A percentile compares a stretch with the other conserved stretches of the same genome.
Evolutionary conservation across 2,888 invertebrate species (phyloP).

Genomic region (Tetragonula carbonaria): DNA sequence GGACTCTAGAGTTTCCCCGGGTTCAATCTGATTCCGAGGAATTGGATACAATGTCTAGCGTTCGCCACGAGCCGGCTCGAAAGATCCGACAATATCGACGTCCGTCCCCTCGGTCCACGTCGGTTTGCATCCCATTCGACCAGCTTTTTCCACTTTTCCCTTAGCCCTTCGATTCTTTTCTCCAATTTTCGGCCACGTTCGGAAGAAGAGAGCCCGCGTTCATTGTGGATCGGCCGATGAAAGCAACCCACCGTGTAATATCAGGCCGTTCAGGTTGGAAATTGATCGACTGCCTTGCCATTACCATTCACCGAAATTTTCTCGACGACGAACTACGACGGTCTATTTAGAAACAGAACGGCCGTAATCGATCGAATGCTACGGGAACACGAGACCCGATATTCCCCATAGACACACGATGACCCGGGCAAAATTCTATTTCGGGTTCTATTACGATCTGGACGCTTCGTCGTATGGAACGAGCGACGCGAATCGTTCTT

Average conservation of each 20-base stretch:
- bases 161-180: constrained; percentile 16
- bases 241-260: constrained; percentile 34
- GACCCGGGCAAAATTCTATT: background rate
- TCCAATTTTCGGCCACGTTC: constrained; percentile 15
- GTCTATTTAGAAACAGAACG: constrained; percentile 24
- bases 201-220: background rate
- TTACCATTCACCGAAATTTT: constrained; percentile 12
- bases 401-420: background rate
- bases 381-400: background rate
- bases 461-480: background rate
- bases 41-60: constrained; percentile 60
- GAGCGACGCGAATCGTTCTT: background rate
- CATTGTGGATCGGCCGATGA: constrained; percentile 37
- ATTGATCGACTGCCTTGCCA: constrained; percentile 36
- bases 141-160: constrained; percentile 15
- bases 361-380: background rate
- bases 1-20: constrained; percentile 38
- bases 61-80: constrained; percentile 45
- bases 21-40: constrained; percentile 62
- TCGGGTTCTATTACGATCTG: background rate
- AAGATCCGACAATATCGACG: constrained; percentile 56
- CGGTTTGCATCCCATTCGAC: constrained; percentile 57
- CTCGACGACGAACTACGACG: constrained; percentile 1
- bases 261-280: constrained; percentile 27
- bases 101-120: constrained; percentile 1